A percentile compares a stretch with the other conserved stretches of the same genome.
These are phyloP conservation scores for Pyrrhosoma nymphula DNA, from an alignment of 2,888 invertebrate genomes.

Conservation along the genomic window DNA sequence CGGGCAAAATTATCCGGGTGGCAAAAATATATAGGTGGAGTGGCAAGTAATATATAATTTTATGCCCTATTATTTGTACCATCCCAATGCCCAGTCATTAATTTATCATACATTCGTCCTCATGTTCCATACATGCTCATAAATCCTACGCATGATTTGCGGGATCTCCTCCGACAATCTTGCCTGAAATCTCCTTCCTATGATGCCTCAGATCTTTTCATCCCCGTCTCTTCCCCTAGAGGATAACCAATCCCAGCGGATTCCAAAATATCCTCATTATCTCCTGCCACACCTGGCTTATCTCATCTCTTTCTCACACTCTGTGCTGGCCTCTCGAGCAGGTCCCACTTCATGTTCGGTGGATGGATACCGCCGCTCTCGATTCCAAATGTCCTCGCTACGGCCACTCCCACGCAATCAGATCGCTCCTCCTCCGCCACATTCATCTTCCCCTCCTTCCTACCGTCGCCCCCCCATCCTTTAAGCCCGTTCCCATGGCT, in stretches of 20 bases:
- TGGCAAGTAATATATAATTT: no score
- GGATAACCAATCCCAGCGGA: neutral
- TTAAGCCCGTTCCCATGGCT: conserved; percentile 23
- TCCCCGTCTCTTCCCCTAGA: neutral
- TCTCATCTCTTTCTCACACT: neutral
- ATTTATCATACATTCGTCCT: no score
- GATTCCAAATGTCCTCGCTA: neutral
- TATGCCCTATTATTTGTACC: no score
- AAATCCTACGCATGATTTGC: neutral
- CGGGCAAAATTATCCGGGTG: no score
- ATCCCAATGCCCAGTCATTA: no score
- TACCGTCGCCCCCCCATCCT: neutral
- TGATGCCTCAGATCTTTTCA: neutral
- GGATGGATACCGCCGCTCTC: neutral
- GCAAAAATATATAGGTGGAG: no score
- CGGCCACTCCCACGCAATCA: neutral
- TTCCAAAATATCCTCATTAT: neutral
- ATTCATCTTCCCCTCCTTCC: neutral
- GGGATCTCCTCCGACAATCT: neutral
- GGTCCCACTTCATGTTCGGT: neutral
- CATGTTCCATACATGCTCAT: no score
- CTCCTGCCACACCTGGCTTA: neutral
- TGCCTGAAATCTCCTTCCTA: neutral
- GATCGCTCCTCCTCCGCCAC: neutral
- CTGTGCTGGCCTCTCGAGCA: neutral